These are phyloP conservation scores for Cariama cristata DNA, from an alignment of 2,113 vertebrate species.

Conservation along the genomic window DNA sequence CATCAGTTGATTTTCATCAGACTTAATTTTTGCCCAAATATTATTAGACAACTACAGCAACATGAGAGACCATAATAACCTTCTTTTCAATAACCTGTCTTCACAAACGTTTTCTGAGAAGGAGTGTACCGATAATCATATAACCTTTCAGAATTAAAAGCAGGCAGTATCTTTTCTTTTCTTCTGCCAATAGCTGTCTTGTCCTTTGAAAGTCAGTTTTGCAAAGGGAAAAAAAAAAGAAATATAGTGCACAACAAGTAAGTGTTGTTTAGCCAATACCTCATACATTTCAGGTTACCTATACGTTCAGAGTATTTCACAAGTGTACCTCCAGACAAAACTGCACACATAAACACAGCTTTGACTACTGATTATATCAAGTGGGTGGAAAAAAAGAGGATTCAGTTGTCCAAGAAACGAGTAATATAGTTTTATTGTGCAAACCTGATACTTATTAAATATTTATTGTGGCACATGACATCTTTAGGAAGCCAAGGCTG, in stretches of 20 bases:
- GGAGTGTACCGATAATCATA: neutral
- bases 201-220: conserved; percentile 9
- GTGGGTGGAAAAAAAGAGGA: neutral
- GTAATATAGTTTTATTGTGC: neutral
- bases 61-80: neutral
- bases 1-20: neutral
- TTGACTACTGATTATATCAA: neutral
- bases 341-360: neutral
- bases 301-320: neutral
- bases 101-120: neutral
- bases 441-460: neutral
- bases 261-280: neutral
- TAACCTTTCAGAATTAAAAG: conserved; percentile 8
- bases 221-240: neutral
- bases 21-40: neutral
- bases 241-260: neutral
- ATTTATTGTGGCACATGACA: neutral
- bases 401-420: neutral
- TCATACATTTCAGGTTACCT: neutral
- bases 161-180: neutral
- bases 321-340: neutral
- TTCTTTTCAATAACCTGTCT: neutral
- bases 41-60: neutral
- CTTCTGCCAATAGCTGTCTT: neutral
- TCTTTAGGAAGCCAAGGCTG: neutral